phyloP scores from a whole-genome alignment of 2,888 invertebrate genomes.

The Nowickia ferox region DNA sequence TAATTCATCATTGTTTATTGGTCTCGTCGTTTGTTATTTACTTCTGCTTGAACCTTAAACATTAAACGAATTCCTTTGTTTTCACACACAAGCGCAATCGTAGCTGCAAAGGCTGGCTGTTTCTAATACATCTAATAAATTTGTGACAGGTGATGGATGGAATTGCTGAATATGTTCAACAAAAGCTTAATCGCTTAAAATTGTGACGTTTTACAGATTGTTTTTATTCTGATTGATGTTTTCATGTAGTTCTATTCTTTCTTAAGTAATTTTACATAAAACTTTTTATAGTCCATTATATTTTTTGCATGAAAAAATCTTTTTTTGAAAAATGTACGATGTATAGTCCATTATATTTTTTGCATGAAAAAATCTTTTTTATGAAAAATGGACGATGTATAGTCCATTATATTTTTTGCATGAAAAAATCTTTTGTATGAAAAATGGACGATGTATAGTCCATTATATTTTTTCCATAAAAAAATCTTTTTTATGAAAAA shows the following conservation, averaged over 20 bases:
- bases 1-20: slow-evolving; percentile 81
- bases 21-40: slow-evolving; percentile 73
- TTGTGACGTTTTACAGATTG: neutral
- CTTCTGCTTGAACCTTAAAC: slow-evolving; percentile 35
- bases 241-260: neutral
- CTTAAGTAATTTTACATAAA: neutral
- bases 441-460: no score
- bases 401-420: no score
- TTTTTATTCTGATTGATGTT: neutral
- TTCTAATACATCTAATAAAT: slow-evolving; percentile 2
- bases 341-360: no score
- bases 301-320: no score
- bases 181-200: slow-evolving; percentile 35
- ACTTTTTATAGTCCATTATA: no score
- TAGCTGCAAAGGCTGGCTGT: neutral
- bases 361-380: no score
- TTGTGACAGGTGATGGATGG: slow-evolving; percentile 33
- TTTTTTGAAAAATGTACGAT: no score
- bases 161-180: slow-evolving; percentile 13
- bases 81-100: neutral
- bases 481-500: no score
- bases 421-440: no score
- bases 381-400: no score
- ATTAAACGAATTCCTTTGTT: slow-evolving; percentile 40
- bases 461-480: no score